Base-by-base conservation (phyloP, 2,797 vertebrate genomes). In the Pipistrellus kuhlii region DNA sequence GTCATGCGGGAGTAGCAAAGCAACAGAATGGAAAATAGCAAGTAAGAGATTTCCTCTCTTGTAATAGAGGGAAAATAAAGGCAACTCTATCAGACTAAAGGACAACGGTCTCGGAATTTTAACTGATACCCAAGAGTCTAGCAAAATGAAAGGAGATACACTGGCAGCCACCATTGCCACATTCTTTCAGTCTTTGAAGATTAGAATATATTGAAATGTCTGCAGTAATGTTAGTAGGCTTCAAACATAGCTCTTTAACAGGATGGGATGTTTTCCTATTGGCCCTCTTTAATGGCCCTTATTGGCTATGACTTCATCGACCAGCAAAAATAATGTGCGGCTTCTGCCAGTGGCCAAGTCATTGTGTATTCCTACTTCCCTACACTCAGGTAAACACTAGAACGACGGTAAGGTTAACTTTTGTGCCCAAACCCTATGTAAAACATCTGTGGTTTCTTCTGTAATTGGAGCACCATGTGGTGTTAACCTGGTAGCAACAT, bases 181-280 rank as follows among this genome's bases (percentile, higher is more conserved):
- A 69, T 48, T 59, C 25, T 81, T 80, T 73, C 77, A 48, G 15
- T 80, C 55, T 59, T 62, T 94, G n/a, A 78, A 88, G 41, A 80
- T 21, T 17, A 18, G 15, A 12, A 80, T 78, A 51, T 94, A 72
- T 83, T 46, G 48, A 80, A 73, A 84, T 88, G 32, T 25, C 41
- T 51, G 8, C 20, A n/a, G 32, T 23, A 68, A 51, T 59, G 35
- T 30, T 44, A 75, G 62, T 38, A 2, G 68, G 6, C 20, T 84
- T 94, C 55, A 77, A 21, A 73, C 20, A 6, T 83, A 25, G 14
- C 86, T 93, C 14, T 68, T 66, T 32, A n/a, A 68, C 88, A 93
- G n/a, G 17, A 38, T 46, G 38, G 21, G 21, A 78, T 72, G 9
- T 72, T 91, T 91, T 75, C 73, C 8, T 71, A 30, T 66, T 95